Evolutionary conservation across 1,140 invertebrate species (phyloP), one percentile per base, ranked within the genome.

Genomic region (Caligus rogercresseyi): DNA sequence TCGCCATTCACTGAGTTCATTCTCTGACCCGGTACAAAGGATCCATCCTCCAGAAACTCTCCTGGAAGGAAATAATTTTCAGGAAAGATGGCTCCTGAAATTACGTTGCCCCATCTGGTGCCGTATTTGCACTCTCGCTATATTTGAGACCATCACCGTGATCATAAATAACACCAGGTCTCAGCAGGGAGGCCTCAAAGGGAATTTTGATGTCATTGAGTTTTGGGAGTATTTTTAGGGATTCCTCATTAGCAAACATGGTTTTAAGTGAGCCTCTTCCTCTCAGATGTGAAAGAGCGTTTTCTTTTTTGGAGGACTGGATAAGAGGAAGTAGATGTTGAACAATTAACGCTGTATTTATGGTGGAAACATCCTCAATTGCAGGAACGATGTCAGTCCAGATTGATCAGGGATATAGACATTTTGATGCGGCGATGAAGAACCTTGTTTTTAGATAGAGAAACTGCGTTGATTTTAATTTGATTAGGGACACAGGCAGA

Each of bases 1-100:
- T 64, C 64, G 14, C 67, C 66, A 20, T 65, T 63, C 13, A 63
- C 61, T 15, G 52, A 62, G 54, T 62, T 56, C 15, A 70, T 66
- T 51, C 66, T 24, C 25, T 67, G 68, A 13, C 69, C 69, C 16
- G 68, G 52, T 24, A 68, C 65, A 25, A 68, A 67, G 14, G 14
- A 1, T 14, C 52, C 52, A 1, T 63, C 52, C 23, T 1, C 19
- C n/a, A 60, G 18, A 16, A 3, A 54, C n/a, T 54, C n/a, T 4
- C 24, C 60, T 21, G 20, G 16, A 19, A n/a, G 24, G 31, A 62
- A 15, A 53, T 62, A 19, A 15, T 62, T 26, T 1, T 51, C 61
- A 62, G 61, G 61, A 56, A 63, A 23, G 26, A 63, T 63, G 14
- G 52, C 53, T 2, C 61, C 61, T 14, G 25, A 18, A 63, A 63